Evolutionary conservation across 2,888 invertebrate species (phyloP), one percentile per base, ranked within the genome.

Genomic region (Villa cingulata): DNA sequence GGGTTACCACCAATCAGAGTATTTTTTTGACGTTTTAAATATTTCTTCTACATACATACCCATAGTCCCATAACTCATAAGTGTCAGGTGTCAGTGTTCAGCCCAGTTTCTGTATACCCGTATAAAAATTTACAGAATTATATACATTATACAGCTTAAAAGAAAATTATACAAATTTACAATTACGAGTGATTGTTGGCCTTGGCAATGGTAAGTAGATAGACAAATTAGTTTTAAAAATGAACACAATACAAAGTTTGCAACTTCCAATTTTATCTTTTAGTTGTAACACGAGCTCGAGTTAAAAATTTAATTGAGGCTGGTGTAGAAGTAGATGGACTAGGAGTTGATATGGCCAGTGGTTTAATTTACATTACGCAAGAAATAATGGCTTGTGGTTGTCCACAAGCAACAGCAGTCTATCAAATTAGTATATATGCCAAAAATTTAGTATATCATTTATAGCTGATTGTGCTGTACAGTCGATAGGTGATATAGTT

Each of bases 321-420:
- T 37, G 98, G 98, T 23, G 96, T 88, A 2, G n/a, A n/a, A n/a
- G n/a, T n/a, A n/a, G 98, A 99, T 74, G 96, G 86, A 2, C 71
- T 98, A 38, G 78, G 97, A 54, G 92, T 98, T 10, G 98, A 98
- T 16, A 98, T 99, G 98, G 98, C 98, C 14, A 90, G 89, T 65
- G 98, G 98, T 2, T 96, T 96, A 12, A 99, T 99, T 59, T 98
- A 98, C 63, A 98, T 98, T 54, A 98, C 98, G 2, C 98, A 98
- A 71, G 88, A 88, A 75, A 96, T 98, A 0, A 97, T 97, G 96
- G 98, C 97, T 1, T 97, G 97, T 54, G 98, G 98, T 1, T 80
- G 97, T 49, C 90, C 97, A 1, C 97, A 98, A 70, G 96, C 91
- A 2, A 97, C 97, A 5, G 97, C 97, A 19, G 96, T 99, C 0